These are phyloP conservation scores for Malurus alboscapulatus DNA, from an alignment of 2,113 vertebrate genomes.

Conservation along the genomic window DNA sequence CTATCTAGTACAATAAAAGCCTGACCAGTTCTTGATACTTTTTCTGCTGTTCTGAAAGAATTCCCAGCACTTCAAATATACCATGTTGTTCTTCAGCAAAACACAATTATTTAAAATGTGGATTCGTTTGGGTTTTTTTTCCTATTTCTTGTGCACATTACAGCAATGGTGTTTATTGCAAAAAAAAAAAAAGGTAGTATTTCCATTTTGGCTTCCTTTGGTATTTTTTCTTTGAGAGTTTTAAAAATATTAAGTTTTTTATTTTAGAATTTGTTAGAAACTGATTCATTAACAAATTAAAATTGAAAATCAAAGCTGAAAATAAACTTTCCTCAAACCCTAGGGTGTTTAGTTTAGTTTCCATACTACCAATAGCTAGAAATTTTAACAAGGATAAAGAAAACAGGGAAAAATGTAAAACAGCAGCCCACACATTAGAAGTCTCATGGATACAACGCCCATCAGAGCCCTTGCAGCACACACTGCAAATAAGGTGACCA, in stretches of 20 bases:
- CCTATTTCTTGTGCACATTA: not conserved
- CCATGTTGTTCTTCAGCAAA: not conserved
- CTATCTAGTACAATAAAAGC: not conserved
- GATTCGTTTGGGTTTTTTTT: not conserved
- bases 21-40: not conserved
- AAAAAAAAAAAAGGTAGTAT: not conserved
- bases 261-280: not conserved
- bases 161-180: not conserved
- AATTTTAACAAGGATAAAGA: not conserved
- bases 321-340: not conserved
- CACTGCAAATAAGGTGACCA: not conserved
- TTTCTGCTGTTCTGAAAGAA: not conserved
- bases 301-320: not conserved
- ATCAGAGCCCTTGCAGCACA: not conserved
- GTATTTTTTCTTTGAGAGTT: not conserved
- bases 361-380: not conserved
- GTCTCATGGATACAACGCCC: fast-evolving
- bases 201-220: not conserved
- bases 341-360: not conserved
- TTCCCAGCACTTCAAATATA: not conserved
- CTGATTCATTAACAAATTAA: not conserved
- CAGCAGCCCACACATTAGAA: not conserved
- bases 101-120: not conserved
- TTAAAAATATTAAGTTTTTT: not conserved
- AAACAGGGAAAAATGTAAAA: not conserved